Conservation (phyloP, 2,113 vertebrate genomes). For the Hoplias malabaricus region DNA sequence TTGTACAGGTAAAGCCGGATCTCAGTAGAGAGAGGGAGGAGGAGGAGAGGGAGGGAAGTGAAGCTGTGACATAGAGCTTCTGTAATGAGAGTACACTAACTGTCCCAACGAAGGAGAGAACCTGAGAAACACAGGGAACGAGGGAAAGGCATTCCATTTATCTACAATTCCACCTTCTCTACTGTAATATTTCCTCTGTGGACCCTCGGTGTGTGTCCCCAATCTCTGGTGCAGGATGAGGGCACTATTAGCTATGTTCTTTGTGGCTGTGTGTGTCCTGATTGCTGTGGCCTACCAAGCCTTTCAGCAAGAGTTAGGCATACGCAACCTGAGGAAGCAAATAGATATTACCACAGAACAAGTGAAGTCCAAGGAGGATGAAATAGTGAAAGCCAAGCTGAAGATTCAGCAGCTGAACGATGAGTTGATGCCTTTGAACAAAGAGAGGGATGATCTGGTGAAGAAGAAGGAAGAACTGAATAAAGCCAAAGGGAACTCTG, state of each 20-base stretch:
- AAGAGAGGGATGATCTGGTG: constrained; percentile 29
- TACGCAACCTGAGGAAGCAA: constrained; percentile 14
- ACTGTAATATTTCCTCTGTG: neutral
- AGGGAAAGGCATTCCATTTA: neutral
- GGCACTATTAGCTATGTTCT: neutral
- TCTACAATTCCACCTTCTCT: neutral
- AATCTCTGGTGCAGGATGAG: constrained; percentile 53
- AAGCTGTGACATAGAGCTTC: neutral
- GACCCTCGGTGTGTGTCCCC: neutral
- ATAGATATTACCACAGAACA: neutral
- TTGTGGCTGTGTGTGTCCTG: constrained; percentile 47
- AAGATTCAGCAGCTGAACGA: constrained; percentile 40
- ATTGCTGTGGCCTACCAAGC: constrained; percentile 49
- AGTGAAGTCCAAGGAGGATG: constrained; percentile 55
- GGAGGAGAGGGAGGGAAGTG: neutral
- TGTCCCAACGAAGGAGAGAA: neutral
- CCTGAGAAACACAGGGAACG: neutral
- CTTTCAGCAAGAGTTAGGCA: constrained; percentile 58
- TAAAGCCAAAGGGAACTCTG: neutral
- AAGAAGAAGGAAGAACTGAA: neutral
- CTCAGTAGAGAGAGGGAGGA: neutral
- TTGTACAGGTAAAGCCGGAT: constrained; percentile 44
- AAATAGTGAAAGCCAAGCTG: constrained; percentile 42
- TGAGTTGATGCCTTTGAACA: neutral
- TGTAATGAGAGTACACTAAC: neutral